Conservation (phyloP, 1,140 invertebrate species). For the Bombyx mandarina region DNA sequence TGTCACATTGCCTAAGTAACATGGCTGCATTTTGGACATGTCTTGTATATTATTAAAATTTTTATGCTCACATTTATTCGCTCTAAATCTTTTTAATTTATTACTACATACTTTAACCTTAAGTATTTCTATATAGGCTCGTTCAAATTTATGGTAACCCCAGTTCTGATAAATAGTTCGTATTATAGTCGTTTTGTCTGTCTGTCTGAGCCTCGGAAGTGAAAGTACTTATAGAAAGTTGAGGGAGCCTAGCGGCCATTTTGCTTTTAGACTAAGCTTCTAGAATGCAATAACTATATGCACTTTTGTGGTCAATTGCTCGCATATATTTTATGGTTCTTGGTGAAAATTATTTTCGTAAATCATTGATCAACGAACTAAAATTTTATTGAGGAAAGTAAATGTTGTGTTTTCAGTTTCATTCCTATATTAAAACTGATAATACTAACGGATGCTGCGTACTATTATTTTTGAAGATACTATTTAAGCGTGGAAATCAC, state of each 20-base stretch:
- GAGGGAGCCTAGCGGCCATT: constrained; percentile 22
- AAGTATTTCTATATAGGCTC: no score
- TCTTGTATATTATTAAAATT: no score
- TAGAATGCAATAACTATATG: constrained; percentile 21
- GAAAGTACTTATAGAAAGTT: constrained; percentile 32
- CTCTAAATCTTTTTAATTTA: no score
- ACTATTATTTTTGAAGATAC: no score
- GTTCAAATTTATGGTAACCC: no score
- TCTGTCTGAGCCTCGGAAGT: constrained; percentile 23
- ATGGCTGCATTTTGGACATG: no score
- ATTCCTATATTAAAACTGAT: neutral
- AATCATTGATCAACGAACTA: neutral
- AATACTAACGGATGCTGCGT: no score
- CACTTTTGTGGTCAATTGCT: neutral
- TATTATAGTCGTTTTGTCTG: constrained; percentile 28
- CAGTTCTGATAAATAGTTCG: constrained; percentile 7
- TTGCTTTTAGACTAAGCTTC: constrained; percentile 9
- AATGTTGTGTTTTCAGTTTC: neutral
- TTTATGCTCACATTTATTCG: no score
- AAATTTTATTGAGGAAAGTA: neutral
- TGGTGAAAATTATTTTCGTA: neutral
- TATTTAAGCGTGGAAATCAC: no score
- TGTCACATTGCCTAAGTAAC: no score
- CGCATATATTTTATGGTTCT: neutral
- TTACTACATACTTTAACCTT: no score